phyloP scores from a whole-genome alignment of 2,888 invertebrate species.

The Euphydryas editha region DNA sequence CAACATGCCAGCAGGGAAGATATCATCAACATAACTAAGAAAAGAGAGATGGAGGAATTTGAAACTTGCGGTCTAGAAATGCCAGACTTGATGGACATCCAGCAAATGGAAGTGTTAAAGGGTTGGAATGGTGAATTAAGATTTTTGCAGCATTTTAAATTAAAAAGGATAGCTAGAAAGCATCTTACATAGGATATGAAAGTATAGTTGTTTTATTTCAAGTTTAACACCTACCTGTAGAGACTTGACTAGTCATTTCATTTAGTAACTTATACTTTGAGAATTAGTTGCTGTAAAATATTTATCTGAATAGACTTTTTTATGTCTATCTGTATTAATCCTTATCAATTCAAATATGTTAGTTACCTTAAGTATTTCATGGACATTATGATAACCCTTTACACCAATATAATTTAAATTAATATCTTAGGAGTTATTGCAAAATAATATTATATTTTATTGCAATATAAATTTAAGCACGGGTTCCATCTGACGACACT shows the following conservation, averaged over 20 bases:
- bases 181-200: constrained; percentile 42
- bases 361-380: too few species aligned
- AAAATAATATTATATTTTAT: too few species aligned
- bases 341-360: too few species aligned
- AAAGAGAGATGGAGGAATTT: constrained; percentile 89
- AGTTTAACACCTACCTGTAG: not conserved
- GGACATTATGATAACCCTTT: too few species aligned
- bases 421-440: too few species aligned
- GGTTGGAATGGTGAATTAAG: constrained; percentile 88
- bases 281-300: too few species aligned
- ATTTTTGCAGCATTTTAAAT: constrained; percentile 86
- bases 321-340: too few species aligned
- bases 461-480: too few species aligned
- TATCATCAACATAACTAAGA: constrained; percentile 89
- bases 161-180: constrained; percentile 82
- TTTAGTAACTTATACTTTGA: too few species aligned
- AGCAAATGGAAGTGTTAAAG: constrained; percentile 84
- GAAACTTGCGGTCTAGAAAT: constrained; percentile 91
- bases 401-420: too few species aligned
- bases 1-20: constrained; percentile 93
- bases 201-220: not conserved
- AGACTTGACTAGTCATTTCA: not conserved
- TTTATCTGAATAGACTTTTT: too few species aligned
- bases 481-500: too few species aligned
- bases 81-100: constrained; percentile 86